Percentiles rank a stretch among this genome's conserved stretches.
phyloP scores from a whole-genome alignment of 2,888 invertebrate species.

The Xestia c-nigrum region DNA sequence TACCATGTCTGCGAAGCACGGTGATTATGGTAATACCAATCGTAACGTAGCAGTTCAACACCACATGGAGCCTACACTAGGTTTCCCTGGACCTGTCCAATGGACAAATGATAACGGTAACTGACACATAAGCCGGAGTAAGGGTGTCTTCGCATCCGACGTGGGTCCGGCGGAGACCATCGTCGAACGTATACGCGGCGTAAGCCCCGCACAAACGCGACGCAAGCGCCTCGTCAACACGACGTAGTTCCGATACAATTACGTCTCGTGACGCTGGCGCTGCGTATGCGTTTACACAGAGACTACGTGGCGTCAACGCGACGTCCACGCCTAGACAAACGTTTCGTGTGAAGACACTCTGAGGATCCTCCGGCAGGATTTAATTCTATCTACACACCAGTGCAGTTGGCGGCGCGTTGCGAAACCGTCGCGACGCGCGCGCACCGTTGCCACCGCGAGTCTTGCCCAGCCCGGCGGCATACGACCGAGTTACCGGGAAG shows the following conservation, averaged over 20 bases:
- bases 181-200: constrained; percentile 36
- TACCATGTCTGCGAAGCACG: constrained; percentile 23
- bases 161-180: constrained; percentile 30
- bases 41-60: constrained; percentile 29
- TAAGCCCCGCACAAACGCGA: constrained; percentile 27
- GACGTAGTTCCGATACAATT: constrained; percentile 21
- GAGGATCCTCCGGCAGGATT: constrained; percentile 32
- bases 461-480: constrained; percentile 42
- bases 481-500: constrained; percentile 44
- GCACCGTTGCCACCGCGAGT: constrained; percentile 20
- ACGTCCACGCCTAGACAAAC: constrained; percentile 31
- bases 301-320: constrained; percentile 24
- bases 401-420: constrained; percentile 41
- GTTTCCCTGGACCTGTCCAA: constrained; percentile 11
- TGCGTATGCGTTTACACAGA: constrained; percentile 24
- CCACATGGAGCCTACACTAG: constrained; percentile 31
- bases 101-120: constrained; percentile 24
- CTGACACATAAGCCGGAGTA: constrained; percentile 41
- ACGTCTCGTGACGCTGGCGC: constrained; percentile 26
- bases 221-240: constrained; percentile 26
- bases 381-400: constrained; percentile 57
- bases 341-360: constrained; percentile 41
- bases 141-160: constrained; percentile 48
- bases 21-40: constrained; percentile 8
- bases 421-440: constrained; percentile 36